These are phyloP conservation scores for Cuniculus paca DNA, from an alignment of 2,797 vertebrate species.

Conservation along the genomic window DNA sequence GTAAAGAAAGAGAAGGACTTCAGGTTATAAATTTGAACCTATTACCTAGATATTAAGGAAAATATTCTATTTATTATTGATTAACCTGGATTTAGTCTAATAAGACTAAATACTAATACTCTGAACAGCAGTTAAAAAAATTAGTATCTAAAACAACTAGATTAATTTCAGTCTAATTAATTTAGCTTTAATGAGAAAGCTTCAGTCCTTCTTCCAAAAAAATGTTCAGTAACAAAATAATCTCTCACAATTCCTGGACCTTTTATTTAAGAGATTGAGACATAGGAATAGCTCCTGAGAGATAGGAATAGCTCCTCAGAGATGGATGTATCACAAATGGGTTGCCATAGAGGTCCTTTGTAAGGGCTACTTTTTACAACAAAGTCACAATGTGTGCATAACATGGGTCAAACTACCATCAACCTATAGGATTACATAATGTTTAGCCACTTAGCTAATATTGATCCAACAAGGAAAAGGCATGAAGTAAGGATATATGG, in stretches of 20 bases:
- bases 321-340: not conserved
- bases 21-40: not conserved
- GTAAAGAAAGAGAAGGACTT: not conserved
- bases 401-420: not conserved
- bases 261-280: not conserved
- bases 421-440: not conserved
- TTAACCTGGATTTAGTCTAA: not conserved
- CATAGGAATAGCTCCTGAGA: not conserved
- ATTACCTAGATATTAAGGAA: not conserved
- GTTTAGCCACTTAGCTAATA: not conserved
- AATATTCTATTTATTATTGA: not conserved
- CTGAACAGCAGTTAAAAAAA: not conserved
- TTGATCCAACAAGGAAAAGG: not conserved
- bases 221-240: not conserved
- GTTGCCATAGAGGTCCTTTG: not conserved
- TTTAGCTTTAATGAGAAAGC: not conserved
- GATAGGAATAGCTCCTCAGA: not conserved
- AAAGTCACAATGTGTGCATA: not conserved
- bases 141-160: not conserved
- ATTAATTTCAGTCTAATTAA: not conserved
- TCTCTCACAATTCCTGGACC: not conserved
- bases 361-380: not conserved
- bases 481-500: not conserved
- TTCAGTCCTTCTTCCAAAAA: not conserved
- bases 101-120: not conserved